phyloP scores from a whole-genome alignment of 2,113 vertebrate species.

The Gobio gobio region DNA sequence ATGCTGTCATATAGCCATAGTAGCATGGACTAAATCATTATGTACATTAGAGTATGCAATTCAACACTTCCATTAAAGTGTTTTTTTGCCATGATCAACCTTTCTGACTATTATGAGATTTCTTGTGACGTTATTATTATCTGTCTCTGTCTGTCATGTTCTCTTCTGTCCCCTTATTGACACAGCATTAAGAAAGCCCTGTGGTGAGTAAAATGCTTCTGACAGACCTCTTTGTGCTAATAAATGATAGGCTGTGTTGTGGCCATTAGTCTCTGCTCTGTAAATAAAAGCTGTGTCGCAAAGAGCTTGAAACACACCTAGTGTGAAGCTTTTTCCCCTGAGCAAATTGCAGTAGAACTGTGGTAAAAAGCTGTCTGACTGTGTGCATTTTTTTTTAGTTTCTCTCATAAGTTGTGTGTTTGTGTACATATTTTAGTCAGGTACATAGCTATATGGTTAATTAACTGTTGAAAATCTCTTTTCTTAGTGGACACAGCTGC shows the following conservation, averaged over 20 bases:
- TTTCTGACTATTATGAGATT: constrained; percentile 14
- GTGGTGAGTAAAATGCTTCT: constrained; percentile 45
- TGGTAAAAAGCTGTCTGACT: background rate
- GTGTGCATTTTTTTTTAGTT: no score
- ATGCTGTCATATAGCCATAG: background rate
- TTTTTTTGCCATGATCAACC: background rate
- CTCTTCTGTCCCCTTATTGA: constrained; percentile 18
- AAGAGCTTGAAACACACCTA: constrained; percentile 30
- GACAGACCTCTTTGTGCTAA: constrained; percentile 51
- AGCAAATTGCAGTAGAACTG: background rate
- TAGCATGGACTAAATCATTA: background rate
- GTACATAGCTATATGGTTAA: constrained; percentile 7
- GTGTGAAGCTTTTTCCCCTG: background rate
- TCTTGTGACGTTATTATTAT: background rate
- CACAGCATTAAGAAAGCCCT: constrained; percentile 25
- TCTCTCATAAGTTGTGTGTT: background rate
- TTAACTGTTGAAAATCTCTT: constrained; percentile 24
- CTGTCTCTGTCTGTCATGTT: constrained; percentile 5
- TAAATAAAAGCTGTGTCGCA: constrained; percentile 43
- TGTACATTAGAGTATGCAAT: background rate
- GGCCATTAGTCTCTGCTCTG: constrained; percentile 42
- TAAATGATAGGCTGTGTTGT: constrained; percentile 37
- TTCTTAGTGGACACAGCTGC: background rate
- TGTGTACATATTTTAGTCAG: background rate
- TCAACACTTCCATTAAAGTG: background rate